Percentiles rank a stretch among this genome's conserved stretches.
Conservation (phyloP, 2,888 invertebrate genomes). For the Pristionchus exspectatus region DNA sequence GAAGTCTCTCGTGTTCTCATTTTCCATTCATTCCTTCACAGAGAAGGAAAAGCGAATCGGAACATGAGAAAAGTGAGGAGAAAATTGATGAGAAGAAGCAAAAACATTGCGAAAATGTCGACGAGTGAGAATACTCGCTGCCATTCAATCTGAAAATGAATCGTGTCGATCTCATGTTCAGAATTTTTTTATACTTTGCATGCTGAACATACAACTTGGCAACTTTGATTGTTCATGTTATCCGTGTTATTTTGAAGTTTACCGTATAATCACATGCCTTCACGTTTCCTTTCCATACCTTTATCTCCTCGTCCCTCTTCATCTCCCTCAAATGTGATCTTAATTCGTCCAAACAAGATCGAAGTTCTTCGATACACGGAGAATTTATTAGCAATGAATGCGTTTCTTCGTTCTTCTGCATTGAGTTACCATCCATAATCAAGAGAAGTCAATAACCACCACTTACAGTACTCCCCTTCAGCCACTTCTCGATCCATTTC, state of each 20-base stretch:
- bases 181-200: no score
- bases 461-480: neutral
- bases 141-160: slow-evolving; percentile 63
- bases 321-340: slow-evolving; percentile 64
- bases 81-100: slow-evolving; percentile 66
- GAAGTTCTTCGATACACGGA: slow-evolving; percentile 63
- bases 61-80: slow-evolving; percentile 64
- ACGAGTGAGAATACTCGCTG: slow-evolving; percentile 70
- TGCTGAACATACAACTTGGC: no score
- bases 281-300: neutral
- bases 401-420: neutral
- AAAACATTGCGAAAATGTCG: slow-evolving; percentile 65
- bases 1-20: neutral
- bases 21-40: neutral
- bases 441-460: neutral
- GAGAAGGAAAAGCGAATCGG: slow-evolving; percentile 44
- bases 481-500: slow-evolving; percentile 1
- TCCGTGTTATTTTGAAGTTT: no score
- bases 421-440: neutral
- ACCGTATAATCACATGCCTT: neutral
- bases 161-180: neutral
- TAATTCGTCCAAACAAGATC: slow-evolving; percentile 66
- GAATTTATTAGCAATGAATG: slow-evolving; percentile 8
- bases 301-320: slow-evolving; percentile 39
- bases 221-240: no score